Conservation (phyloP, 2,797 vertebrate species). For the Natrix natrix region DNA sequence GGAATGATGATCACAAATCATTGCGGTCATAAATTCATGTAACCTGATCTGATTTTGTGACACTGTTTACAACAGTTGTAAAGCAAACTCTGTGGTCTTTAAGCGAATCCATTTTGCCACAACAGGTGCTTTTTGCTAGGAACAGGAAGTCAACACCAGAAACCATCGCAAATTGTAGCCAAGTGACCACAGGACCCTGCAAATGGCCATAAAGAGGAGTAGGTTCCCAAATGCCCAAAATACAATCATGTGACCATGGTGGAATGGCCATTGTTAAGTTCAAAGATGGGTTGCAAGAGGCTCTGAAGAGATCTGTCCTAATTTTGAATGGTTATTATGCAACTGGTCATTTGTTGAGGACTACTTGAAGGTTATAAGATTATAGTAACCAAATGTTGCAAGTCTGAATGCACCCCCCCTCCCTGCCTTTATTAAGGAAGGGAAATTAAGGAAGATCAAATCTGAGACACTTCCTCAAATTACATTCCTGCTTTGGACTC, state of each 20-base stretch:
- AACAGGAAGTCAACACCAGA: not conserved
- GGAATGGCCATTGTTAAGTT: not conserved
- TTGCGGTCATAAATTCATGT: not conserved
- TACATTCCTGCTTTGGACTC: not conserved
- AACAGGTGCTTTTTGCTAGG: no score
- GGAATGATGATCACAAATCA: not conserved
- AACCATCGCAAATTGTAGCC: not conserved
- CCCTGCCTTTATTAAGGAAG: not conserved
- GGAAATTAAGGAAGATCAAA: not conserved
- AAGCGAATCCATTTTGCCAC: not conserved
- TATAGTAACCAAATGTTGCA: not conserved
- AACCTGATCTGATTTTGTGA: not conserved
- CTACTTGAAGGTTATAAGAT: not conserved
- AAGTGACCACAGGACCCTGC: not conserved
- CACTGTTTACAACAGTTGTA: not conserved
- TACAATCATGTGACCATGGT: not conserved
- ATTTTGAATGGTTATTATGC: not conserved
- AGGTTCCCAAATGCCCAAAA: not conserved
- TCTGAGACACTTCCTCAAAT: not conserved
- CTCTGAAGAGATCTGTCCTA: not conserved
- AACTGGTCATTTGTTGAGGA: not conserved
- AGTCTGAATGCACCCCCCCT: not conserved
- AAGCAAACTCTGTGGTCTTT: no score
- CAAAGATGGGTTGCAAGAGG: not conserved
- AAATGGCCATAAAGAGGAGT: not conserved